Evolutionary conservation across 2,113 vertebrate genomes (phyloP), one percentile per base, ranked within the genome.

Genomic region (Marmota monax): DNA sequence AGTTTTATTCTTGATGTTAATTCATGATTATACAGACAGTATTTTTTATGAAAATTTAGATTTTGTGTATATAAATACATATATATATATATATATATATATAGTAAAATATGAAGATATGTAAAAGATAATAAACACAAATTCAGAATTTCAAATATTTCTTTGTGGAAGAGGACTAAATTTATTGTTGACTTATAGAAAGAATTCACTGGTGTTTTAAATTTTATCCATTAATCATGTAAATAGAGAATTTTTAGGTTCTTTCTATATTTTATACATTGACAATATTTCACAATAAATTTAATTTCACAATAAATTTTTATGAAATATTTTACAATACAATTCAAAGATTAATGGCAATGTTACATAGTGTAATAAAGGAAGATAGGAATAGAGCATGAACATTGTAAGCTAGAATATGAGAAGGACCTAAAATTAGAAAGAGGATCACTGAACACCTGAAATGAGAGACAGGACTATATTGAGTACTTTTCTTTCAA

Each of bases 371-470:
- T 12, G 3, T 12, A 25, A 27, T 63, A 6, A 6, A 45, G 18
- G 23, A 77, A 20, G 13, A 29, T 45, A n/a, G 2, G 34, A 42
- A 84, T 39, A 13, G 27, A 39, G 4, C 10, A 37, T 14, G 11
- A 69, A 82, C 29, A 3, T 3, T 45, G 0, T 18, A 8, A 73
- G 32, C 7, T 53, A 65, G 14, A 74, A 45, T 29, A 70, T n/a
- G 22, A 78, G 23, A 70, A 86, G 67, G 2, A 45, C 58, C 4
- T 86, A 27, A 37, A 67, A 61, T n/a, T 7, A 70, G n/a, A 72
- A 51, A 3, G 18, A 25, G 80, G 20, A 5, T 7, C 0, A 0
- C 2, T 53, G 34, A 3, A 25, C 1, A 2, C 5, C 0, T 37
- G 22, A 4, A 14, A 51, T 48, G 16, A n/a, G 17, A 67, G 6